Evolutionary conservation across 2,797 vertebrate species (phyloP).

Genomic region (Acanthornis magna): DNA sequence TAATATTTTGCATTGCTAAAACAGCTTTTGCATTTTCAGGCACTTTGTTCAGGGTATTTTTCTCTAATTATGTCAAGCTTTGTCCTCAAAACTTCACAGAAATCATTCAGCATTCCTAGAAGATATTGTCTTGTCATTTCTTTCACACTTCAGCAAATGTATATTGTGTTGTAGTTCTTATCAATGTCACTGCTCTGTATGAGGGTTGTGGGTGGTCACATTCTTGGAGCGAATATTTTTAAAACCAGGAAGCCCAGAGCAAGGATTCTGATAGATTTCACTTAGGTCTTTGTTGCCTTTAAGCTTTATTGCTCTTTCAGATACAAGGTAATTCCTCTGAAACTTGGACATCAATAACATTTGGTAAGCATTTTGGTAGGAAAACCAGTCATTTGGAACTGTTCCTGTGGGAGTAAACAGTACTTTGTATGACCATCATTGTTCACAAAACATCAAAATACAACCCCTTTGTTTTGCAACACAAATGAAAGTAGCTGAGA

Average conservation of each 20-base stretch:
- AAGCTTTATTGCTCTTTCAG: not conserved
- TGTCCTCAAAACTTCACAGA: slow-evolving; percentile 19
- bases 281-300: not conserved
- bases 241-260: not conserved
- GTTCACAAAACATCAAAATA: not conserved
- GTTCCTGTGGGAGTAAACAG: not conserved
- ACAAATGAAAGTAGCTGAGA: not conserved
- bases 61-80: not conserved
- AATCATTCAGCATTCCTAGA: not conserved
- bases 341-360: not conserved
- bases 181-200: slow-evolving; percentile 10
- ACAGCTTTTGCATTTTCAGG: not conserved
- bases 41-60: not conserved
- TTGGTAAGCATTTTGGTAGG: not conserved
- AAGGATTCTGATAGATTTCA: not conserved
- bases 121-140: slow-evolving; percentile 23
- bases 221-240: slow-evolving; percentile 34
- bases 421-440: not conserved
- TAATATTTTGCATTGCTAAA: not conserved
- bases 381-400: not conserved
- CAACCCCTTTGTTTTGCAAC: not conserved
- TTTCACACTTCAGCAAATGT: slow-evolving; percentile 46
- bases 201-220: slow-evolving; percentile 48
- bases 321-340: not conserved
- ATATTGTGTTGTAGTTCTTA: slow-evolving; percentile 40